Percentiles rank a stretch among this genome's conserved stretches.
phyloP scores from a whole-genome alignment of 2,888 invertebrate genomes.

The Phortica okadai region DNA sequence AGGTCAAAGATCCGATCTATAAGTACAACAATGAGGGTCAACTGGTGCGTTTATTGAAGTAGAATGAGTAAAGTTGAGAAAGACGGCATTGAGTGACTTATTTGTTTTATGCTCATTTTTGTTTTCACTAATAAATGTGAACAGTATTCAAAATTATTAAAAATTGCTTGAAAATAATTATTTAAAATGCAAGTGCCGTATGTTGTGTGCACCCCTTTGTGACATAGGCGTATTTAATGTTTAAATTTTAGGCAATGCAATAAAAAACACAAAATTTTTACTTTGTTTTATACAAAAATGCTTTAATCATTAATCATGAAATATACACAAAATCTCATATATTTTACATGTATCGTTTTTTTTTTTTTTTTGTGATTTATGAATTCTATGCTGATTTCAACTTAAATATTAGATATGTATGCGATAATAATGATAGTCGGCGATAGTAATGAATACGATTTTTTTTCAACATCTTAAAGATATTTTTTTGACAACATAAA shows the following conservation, averaged over 20 bases:
- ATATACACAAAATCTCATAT: slow-evolving; percentile 64
- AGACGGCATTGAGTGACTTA: not conserved
- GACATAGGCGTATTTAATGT: too few relatives aligned
- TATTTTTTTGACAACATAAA: not conserved
- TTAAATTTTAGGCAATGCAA: not conserved
- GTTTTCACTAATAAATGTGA: not conserved
- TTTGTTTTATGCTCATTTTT: not conserved
- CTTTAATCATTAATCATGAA: slow-evolving; percentile 66
- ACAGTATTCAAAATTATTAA: not conserved
- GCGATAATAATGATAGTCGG: slow-evolving; percentile 43
- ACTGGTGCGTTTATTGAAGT: slow-evolving; percentile 72
- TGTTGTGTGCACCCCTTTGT: too few relatives aligned
- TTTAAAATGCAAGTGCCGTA: too few relatives aligned
- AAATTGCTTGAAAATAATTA: too few relatives aligned
- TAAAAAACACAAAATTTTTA: slow-evolving; percentile 44
- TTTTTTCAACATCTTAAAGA: not conserved
- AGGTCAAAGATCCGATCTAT: slow-evolving; percentile 75
- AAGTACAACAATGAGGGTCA: slow-evolving; percentile 74
- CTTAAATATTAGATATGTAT: slow-evolving; percentile 34
- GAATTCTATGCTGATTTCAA: slow-evolving; percentile 2
- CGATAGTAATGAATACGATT: slow-evolving; percentile 1
- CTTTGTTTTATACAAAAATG: slow-evolving; percentile 76
- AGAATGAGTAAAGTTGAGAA: slow-evolving; percentile 28
- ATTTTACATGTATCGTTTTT: slow-evolving; percentile 49
- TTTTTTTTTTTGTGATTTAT: slow-evolving; percentile 37